Evolutionary conservation across 2,113 vertebrate species (phyloP), one percentile per base, ranked within the genome.

Genomic region (Typhlomys cinereus): DNA sequence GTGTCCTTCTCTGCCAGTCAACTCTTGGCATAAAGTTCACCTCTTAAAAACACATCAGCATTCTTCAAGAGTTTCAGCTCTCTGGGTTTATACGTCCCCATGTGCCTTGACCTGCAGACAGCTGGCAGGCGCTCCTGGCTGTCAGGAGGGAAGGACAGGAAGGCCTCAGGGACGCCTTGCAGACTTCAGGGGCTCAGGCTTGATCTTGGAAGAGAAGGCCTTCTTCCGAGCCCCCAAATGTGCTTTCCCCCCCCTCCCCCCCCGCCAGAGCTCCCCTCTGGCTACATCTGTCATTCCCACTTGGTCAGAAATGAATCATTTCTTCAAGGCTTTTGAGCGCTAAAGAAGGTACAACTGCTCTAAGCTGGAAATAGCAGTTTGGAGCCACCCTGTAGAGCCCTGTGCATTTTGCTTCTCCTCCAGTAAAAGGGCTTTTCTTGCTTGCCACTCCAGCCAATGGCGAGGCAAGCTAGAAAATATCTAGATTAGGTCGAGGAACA

Each of bases 11-110:
- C 50, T 94, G 86, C 89, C 95, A 96, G 85, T 78, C 91, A 76
- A 79, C 78, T 87, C 90, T 91, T 93, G 89, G 94, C 90, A 96
- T 78, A 82, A 80, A 92, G 71, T 4, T 34, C 15, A 80, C 57
- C 44, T 95, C 95, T 95, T 93, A 86, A 93, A 95, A 94, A 93
- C 87, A 90, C 44, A 93, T 59, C 31, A 79, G 76, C 67, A 64
- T 79, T 95, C 86, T 86, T n/a, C 18, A n/a, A 4, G 71, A 70
- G 75, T 89, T 95, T 96, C 73, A 93, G 20, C 36, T 93, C 92
- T 95, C 89, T 84, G 88, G 48, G 66, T 96, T 96, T 95, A 88
- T 95, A 91, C 87, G 85, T 74, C 73, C 84, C 73, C 12, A 29
- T 79, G 59, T 93, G 89, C 62, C 34, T 94, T 82, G 87, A 69